Conservation (phyloP, 2,113 vertebrate genomes). For the Hippocampus zosterae region DNA sequence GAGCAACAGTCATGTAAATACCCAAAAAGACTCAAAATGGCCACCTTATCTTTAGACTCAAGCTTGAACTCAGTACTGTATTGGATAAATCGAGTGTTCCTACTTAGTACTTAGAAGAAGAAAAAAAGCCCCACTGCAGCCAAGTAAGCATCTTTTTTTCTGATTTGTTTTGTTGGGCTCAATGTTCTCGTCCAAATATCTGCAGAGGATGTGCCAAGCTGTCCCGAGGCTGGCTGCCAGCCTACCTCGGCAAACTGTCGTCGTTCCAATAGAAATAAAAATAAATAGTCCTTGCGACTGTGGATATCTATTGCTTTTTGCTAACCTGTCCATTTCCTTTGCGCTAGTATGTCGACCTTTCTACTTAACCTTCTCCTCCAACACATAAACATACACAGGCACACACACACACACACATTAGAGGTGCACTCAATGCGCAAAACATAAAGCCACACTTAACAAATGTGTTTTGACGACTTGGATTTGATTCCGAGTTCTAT, state of each 20-base stretch:
- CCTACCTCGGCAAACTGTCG: constrained; percentile 60
- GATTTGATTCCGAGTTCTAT: constrained; percentile 34
- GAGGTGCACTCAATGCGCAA: constrained; percentile 31
- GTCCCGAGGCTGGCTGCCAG: constrained; percentile 59
- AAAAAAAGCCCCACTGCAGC: constrained; percentile 24
- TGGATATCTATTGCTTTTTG: constrained; percentile 42
- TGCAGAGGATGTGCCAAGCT: constrained; percentile 59
- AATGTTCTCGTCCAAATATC: constrained; percentile 52
- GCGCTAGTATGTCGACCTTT: constrained; percentile 51
- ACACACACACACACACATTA: constrained; percentile 11
- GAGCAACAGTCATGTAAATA: not conserved
- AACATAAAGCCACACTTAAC: constrained; percentile 40
- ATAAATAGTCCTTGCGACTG: constrained; percentile 58
- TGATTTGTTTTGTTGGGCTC: constrained; percentile 57
- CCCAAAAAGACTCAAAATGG: not conserved
- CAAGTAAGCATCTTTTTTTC: constrained; percentile 44
- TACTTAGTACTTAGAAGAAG: not conserved
- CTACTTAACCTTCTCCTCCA: constrained; percentile 54
- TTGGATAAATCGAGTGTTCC: not conserved
- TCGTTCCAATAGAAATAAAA: constrained; percentile 58
- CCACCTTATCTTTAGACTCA: not conserved
- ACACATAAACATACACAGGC: not conserved
- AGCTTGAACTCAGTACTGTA: not conserved
- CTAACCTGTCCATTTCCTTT: constrained; percentile 55
- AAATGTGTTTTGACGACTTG: constrained; percentile 43